These are phyloP conservation scores for Melinaea menophilus DNA, from an alignment of 2,888 invertebrate species.

Conservation along the genomic window DNA sequence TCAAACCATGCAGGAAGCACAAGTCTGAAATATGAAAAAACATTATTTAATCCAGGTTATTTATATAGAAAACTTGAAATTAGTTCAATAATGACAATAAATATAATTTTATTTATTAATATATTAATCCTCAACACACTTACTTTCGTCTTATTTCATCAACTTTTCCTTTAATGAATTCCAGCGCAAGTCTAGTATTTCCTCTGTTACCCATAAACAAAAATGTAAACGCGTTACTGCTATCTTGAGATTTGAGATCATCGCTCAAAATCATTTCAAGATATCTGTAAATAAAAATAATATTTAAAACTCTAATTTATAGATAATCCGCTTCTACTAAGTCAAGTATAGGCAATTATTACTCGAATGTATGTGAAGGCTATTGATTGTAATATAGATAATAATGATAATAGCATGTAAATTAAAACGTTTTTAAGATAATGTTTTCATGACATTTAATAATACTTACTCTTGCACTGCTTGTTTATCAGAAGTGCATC, in stretches of 20 bases:
- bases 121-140: conserved; percentile 29
- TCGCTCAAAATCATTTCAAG: conserved; percentile 53
- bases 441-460: not conserved
- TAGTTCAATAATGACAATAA: not conserved
- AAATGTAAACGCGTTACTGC: conserved; percentile 62
- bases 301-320: not conserved
- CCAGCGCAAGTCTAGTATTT: conserved; percentile 53
- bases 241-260: conserved; percentile 63
- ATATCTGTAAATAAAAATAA: conserved; percentile 42
- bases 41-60: not conserved
- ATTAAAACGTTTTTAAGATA: not conserved
- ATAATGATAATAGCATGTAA: not conserved
- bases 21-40: conserved; percentile 46
- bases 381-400: not conserved
- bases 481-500: conserved; percentile 61
- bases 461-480: conserved; percentile 56
- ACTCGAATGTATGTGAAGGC: conserved; percentile 3
- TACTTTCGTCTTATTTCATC: conserved; percentile 53
- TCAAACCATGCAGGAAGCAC: conserved; percentile 55
- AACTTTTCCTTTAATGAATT: conserved; percentile 51
- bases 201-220: conserved; percentile 56
- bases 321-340: no score
- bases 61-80: no score
- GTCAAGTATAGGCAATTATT: not conserved
- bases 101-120: not conserved